Conservation (phyloP, 2,888 invertebrate species). For the Parelbella ahira region DNA sequence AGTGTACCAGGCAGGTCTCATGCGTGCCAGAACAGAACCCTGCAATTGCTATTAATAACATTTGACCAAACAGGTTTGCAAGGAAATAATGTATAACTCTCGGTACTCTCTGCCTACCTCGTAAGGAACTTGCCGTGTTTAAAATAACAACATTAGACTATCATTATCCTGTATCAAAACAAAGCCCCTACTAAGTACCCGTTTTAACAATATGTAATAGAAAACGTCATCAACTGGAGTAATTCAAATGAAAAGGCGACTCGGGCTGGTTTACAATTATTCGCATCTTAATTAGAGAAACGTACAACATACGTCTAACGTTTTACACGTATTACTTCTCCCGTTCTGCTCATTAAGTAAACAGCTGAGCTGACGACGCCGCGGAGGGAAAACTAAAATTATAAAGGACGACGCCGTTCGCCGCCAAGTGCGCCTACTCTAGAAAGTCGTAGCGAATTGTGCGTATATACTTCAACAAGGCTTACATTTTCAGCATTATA, state of each 20-base stretch:
- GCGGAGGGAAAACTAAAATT: slow-evolving; percentile 24
- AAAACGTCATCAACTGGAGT: slow-evolving; percentile 1
- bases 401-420: slow-evolving; percentile 23
- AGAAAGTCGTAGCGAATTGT: slow-evolving; percentile 25
- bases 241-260: slow-evolving; percentile 3
- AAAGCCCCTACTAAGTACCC: no score
- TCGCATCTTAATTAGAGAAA: slow-evolving; percentile 21
- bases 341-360: slow-evolving; percentile 25
- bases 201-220: no score
- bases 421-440: slow-evolving; percentile 22
- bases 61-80: no score
- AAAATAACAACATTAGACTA: no score
- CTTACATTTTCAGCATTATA: slow-evolving; percentile 15
- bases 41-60: not conserved
- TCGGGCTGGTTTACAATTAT: slow-evolving; percentile 13
- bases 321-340: slow-evolving; percentile 17
- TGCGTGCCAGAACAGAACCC: no score
- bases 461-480: slow-evolving; percentile 8
- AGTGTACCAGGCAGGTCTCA: no score
- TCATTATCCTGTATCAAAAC: no score
- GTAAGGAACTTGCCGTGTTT: no score
- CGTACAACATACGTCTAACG: slow-evolving; percentile 15
- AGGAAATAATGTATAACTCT: no score
- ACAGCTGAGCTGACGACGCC: slow-evolving; percentile 25
- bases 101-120: no score